phyloP scores from a whole-genome alignment of 1,140 invertebrate genomes.

The Phortica variegata region DNA sequence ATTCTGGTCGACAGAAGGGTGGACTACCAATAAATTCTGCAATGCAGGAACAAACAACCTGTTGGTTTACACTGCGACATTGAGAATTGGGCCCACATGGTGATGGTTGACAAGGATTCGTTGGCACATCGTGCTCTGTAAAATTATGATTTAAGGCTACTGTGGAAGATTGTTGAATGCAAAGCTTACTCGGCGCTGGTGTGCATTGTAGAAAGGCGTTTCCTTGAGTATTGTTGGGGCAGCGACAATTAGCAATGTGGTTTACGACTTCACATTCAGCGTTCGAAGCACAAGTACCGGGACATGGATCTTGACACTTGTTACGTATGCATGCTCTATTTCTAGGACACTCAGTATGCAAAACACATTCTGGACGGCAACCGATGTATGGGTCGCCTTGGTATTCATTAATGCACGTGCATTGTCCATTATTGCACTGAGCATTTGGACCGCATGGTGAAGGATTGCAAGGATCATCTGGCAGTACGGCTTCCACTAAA shows the following conservation, averaged over 20 bases:
- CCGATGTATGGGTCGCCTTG: constrained; percentile 66
- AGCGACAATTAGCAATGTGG: constrained; percentile 75
- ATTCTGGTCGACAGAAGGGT: constrained; percentile 72
- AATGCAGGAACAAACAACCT: constrained; percentile 72
- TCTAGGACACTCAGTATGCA: constrained; percentile 77
- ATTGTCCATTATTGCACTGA: constrained; percentile 38
- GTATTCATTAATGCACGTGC: constrained; percentile 61
- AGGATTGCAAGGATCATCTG: constrained; percentile 68
- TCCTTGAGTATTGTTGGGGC: constrained; percentile 67
- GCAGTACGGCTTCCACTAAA: constrained; percentile 28
- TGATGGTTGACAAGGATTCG: constrained; percentile 64
- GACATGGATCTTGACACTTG: constrained; percentile 75
- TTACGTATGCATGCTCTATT: constrained; percentile 72
- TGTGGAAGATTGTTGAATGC: constrained; percentile 53
- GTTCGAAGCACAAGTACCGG: constrained; percentile 71
- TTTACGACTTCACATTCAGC: constrained; percentile 78
- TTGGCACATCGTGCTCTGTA: constrained; percentile 51
- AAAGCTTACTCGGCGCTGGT: constrained; percentile 67
- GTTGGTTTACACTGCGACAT: constrained; percentile 65
- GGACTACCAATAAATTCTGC: constrained; percentile 74
- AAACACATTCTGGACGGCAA: constrained; percentile 80
- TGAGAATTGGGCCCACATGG: constrained; percentile 72
- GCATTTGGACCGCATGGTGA: constrained; percentile 71
- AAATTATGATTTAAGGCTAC: constrained; percentile 31
- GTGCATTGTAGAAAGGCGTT: constrained; percentile 72